Base-by-base conservation (phyloP, 2,113 vertebrate genomes). In the Eubucco bourcierii region DNA sequence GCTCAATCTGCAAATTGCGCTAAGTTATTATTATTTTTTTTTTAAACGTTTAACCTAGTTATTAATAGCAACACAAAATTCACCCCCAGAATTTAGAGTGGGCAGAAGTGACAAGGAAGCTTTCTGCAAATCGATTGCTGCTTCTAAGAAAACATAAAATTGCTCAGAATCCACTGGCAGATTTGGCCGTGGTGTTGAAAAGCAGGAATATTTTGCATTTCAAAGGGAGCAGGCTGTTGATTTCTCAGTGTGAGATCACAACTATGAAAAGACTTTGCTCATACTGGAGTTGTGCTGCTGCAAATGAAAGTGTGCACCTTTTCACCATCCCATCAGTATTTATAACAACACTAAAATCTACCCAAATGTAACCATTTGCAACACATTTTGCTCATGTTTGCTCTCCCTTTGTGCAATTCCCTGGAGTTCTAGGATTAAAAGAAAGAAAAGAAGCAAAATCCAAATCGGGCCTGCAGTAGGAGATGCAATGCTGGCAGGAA, bases 311-410 rank as follows among this genome's bases (percentile, higher is more conserved):
- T 1, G 0, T 7, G 5, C 50, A 80, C 46, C 19, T 73, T 67
- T 60, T 41, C 78, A 46, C 9, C 0, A 0, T 68, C 84, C 71
- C 52, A 10, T 55, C 0, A 0, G 23, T 80, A 20, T 47, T 84
- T 89, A 46, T 16, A 84, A 68, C 18, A 29, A 88, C 52, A 41
- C 14, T 17, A 58, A 89, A 79, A 65, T 28, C 67, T 70, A 52
- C 34, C 55, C 78, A 76, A 33, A 56, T 59, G 25, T 41, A 84
- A 70, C 24, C 15, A 61, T 13, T 67, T 52, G 15, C 52, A 67
- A 37, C 31, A 77, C 11, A 11, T 50, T 31, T 66, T 70, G 44
- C 50, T 34, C 14, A 13, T 47, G 58, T 77, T 76, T 59, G 4
- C 79, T 59, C 29, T 31, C 39, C 72, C 15, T 84, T 89, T 82